Evolutionary conservation across 2,888 invertebrate species (phyloP), one percentile per base, ranked within the genome.

Genomic region (Tethea ocularis): DNA sequence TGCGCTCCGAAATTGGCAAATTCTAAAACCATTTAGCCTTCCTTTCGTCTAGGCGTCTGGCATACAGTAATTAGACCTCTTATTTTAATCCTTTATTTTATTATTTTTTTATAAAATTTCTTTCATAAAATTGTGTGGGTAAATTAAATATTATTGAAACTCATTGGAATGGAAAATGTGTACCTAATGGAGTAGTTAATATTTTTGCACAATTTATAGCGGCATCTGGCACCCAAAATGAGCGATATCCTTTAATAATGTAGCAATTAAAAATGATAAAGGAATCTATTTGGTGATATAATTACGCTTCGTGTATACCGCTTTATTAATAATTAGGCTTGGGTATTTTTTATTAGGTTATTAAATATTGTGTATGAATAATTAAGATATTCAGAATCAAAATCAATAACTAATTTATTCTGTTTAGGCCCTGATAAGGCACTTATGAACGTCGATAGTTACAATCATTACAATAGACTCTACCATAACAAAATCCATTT

Each of bases 211-310:
- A 64, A 61, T 20, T 63, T 64, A 72, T 61, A 52, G 62, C 7
- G 61, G 56, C 76, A 71, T 67, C 74, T 74, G 74, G 76, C 62
- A 24, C 38, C 61, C 52, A 53, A 57, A 66, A 64, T 61, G 62
- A 58, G 57, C 51, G 46, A 57, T 67, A 60, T 53, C 54, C 56
- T 58, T 62, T 63, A 53, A 59, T 68, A 68, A 75, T 62, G 55
- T 60, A 64, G 38, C 58, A 67, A 73, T 71, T 67, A 64, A 58
- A 68, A 70, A 68, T 66, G 67, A 71, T 63, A 66, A 63, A 69
- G 57, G 52, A 55, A 61, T 62, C 60, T 59, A n/a, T 51, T 57
- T 69, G 56, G 23, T 0, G 36, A 56, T 53, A n/a, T 59, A 10
- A 46, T 46, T 46, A 46, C n/a, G 61, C 46, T 62, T 60, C 11